Conservation (phyloP, 2,888 invertebrate species). For the Hymenopus coronatus region DNA sequence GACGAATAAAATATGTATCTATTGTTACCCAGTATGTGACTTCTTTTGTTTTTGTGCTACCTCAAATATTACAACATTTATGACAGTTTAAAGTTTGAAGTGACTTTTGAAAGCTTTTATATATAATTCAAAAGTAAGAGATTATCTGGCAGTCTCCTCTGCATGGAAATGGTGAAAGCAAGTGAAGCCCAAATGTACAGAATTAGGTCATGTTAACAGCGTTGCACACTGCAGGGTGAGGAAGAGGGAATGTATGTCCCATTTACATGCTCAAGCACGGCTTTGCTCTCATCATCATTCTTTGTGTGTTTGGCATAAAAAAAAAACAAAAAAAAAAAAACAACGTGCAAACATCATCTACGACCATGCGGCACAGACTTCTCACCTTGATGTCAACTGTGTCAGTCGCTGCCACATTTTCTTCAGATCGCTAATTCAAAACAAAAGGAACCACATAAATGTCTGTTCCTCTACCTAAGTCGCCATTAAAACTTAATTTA, state of each 20-base stretch:
- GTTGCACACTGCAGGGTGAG: not conserved
- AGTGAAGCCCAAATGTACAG: not conserved
- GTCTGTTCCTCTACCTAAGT: not conserved
- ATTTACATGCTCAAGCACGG: not conserved
- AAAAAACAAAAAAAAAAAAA: not conserved
- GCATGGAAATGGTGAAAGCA: not conserved
- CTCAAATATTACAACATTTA: too few relatives aligned
- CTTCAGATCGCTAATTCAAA: slow-evolving; percentile 6
- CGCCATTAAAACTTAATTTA: too few relatives aligned
- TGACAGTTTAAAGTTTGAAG: too few relatives aligned
- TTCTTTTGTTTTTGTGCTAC: too few relatives aligned
- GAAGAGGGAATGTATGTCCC: not conserved
- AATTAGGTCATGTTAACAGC: not conserved
- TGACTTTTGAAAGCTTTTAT: too few relatives aligned
- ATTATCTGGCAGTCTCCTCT: too few relatives aligned
- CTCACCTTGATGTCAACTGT: not conserved
- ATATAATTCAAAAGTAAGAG: too few relatives aligned
- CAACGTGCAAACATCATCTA: not conserved
- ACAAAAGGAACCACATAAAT: not conserved
- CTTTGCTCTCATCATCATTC: not conserved
- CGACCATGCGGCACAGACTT: not conserved
- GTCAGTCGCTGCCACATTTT: not conserved
- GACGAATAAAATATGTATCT: too few relatives aligned
- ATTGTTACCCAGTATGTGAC: too few relatives aligned
- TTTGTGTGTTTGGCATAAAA: not conserved